Percentiles rank a stretch among this genome's conserved stretches.
Conservation (phyloP, 2,888 invertebrate genomes). For the Erebia ligea region DNA sequence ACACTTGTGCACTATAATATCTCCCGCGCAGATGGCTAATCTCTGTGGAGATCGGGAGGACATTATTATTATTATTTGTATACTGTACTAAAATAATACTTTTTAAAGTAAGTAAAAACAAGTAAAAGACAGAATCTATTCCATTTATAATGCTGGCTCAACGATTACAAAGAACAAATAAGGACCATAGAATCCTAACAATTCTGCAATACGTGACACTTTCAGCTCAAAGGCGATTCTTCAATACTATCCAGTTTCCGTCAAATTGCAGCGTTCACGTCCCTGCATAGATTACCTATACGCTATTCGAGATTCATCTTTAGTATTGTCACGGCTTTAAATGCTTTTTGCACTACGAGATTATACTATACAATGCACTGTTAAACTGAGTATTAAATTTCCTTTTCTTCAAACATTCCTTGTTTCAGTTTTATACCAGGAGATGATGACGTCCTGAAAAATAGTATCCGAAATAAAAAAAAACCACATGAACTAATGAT, state of each 20-base stretch:
- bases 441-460: too few relatives aligned
- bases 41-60: too few relatives aligned
- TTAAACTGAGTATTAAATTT: background rate
- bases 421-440: background rate
- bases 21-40: too few relatives aligned
- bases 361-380: background rate
- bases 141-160: background rate
- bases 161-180: background rate
- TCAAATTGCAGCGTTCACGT: slow-evolving; percentile 11
- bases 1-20: too few relatives aligned
- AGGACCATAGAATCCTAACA: background rate
- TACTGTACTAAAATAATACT: too few relatives aligned
- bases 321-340: slow-evolving; percentile 8
- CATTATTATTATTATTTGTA: too few relatives aligned
- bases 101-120: too few relatives aligned
- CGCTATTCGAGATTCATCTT: background rate
- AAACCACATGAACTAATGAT: too few relatives aligned
- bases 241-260: slow-evolving; percentile 1
- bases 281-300: slow-evolving; percentile 6
- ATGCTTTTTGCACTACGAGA: background rate
- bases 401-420: background rate
- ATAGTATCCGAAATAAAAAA: too few relatives aligned
- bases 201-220: slow-evolving; percentile 1
- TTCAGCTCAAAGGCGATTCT: slow-evolving; percentile 14
- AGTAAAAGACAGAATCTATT: background rate